These are phyloP conservation scores for Octodonta nipae DNA, from an alignment of 2,888 invertebrate species.

Conservation along the genomic window DNA sequence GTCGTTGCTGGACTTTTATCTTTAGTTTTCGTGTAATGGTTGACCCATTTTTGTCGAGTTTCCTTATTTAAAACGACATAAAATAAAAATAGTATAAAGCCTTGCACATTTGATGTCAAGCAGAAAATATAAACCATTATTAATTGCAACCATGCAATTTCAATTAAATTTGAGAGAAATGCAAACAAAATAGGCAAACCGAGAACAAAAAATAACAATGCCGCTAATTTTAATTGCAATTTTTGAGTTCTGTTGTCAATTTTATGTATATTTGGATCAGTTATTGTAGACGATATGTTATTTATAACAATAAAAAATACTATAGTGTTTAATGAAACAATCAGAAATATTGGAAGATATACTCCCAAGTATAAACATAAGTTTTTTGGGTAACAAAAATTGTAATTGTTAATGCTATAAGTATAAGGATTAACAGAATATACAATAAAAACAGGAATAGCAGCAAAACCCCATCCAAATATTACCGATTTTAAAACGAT, in stretches of 20 bases:
- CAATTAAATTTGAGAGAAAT: slow-evolving; percentile 35
- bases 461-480: slow-evolving; percentile 50
- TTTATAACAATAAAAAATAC: slow-evolving; percentile 46
- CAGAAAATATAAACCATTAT: slow-evolving; percentile 40
- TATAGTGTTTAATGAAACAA: slow-evolving; percentile 42
- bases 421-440: slow-evolving; percentile 35
- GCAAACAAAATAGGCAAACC: slow-evolving; percentile 51
- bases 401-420: slow-evolving; percentile 37
- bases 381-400: slow-evolving; percentile 42
- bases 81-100: slow-evolving; percentile 48
- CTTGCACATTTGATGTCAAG: slow-evolving; percentile 43
- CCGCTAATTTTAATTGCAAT: slow-evolving; percentile 44
- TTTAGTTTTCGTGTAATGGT: too few relatives aligned
- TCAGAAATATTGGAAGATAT: slow-evolving; percentile 40
- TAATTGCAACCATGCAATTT: slow-evolving; percentile 18
- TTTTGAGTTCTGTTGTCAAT: slow-evolving; percentile 34
- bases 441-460: slow-evolving; percentile 34
- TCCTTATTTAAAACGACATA: slow-evolving; percentile 47
- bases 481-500: slow-evolving; percentile 48
- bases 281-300: slow-evolving; percentile 32
- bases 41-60: slow-evolving; percentile 42
- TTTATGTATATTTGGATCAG: slow-evolving; percentile 24
- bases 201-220: slow-evolving; percentile 46
- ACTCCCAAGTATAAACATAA: slow-evolving; percentile 42
- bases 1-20: too few relatives aligned